These are phyloP conservation scores for Nematostella vectensis DNA, from an alignment of 92 coral and sea anemone species.

Conservation along the genomic window DNA sequence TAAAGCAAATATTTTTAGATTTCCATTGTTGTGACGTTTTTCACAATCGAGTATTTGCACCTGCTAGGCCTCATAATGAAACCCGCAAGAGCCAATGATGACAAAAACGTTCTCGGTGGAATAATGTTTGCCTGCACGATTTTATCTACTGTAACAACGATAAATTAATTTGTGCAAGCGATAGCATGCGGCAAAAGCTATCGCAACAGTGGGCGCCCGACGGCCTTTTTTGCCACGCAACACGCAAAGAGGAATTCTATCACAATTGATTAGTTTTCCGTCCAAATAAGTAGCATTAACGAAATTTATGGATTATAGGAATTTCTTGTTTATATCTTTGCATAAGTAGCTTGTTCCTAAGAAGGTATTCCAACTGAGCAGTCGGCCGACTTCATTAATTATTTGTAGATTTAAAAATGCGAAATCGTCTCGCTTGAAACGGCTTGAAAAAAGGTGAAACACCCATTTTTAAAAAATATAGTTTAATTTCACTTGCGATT, in stretches of 20 bases:
- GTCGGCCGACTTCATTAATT: neutral
- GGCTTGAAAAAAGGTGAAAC: neutral
- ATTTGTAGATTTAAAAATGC: neutral
- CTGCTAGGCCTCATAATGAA: neutral
- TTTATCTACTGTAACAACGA: neutral
- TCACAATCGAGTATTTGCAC: neutral
- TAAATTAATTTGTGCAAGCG: neutral
- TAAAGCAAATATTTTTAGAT: neutral
- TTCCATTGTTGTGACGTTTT: neutral
- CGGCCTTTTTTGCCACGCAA: too few species aligned
- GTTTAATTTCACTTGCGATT: too few species aligned
- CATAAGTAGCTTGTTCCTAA: too few species aligned
- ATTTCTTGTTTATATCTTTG: too few species aligned
- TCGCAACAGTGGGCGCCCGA: too few species aligned
- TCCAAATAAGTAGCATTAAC: too few species aligned
- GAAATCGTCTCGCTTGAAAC: neutral
- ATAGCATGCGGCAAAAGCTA: too few species aligned
- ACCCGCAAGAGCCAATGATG: neutral
- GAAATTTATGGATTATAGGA: too few species aligned
- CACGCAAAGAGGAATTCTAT: too few species aligned
- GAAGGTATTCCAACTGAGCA: neutral
- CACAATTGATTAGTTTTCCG: too few species aligned
- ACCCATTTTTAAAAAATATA: too few species aligned
- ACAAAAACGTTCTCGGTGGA: neutral
- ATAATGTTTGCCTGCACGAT: neutral